These are phyloP conservation scores for Phalera bucephala DNA, from an alignment of 2,888 invertebrate species.

Conservation along the genomic window DNA sequence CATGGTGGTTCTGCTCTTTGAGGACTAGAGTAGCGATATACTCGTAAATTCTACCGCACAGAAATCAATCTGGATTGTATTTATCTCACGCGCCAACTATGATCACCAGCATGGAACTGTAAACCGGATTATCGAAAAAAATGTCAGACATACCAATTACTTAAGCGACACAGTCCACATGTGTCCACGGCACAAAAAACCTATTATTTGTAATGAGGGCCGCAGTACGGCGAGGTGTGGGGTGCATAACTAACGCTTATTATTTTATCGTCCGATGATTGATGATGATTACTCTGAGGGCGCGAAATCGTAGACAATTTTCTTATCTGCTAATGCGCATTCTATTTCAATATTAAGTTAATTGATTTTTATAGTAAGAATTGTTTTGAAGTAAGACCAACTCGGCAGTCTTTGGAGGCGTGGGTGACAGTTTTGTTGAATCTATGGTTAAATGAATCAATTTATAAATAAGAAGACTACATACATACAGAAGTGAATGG, in stretches of 20 bases:
- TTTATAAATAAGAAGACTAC: too few species aligned
- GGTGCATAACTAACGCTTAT: slow-evolving; percentile 72
- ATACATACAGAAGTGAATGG: too few species aligned
- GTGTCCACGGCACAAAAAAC: slow-evolving; percentile 58
- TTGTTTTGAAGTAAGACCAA: too few species aligned
- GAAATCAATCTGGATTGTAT: too few species aligned
- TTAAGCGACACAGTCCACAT: slow-evolving; percentile 45
- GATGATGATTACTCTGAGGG: slow-evolving; percentile 57
- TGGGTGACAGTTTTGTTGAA: too few species aligned
- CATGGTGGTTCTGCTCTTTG: too few species aligned
- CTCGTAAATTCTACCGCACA: too few species aligned
- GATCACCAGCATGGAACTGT: slow-evolving; percentile 5
- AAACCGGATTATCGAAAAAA: slow-evolving; percentile 11
- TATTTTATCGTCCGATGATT: slow-evolving; percentile 68
- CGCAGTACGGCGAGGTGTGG: slow-evolving; percentile 34
- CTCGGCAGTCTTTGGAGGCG: too few species aligned
- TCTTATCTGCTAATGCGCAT: slow-evolving; percentile 14
- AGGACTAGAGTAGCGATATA: too few species aligned
- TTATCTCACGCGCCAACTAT: too few species aligned
- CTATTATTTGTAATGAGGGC: slow-evolving; percentile 56
- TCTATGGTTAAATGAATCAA: too few species aligned
- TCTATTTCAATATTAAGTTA: slow-evolving; percentile 16
- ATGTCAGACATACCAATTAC: slow-evolving; percentile 21
- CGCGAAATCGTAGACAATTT: slow-evolving; percentile 40
- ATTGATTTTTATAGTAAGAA: too few species aligned